Evolutionary conservation across 2,113 vertebrate genomes (phyloP), one percentile per base, ranked within the genome.

Genomic region (Mobula birostris): DNA sequence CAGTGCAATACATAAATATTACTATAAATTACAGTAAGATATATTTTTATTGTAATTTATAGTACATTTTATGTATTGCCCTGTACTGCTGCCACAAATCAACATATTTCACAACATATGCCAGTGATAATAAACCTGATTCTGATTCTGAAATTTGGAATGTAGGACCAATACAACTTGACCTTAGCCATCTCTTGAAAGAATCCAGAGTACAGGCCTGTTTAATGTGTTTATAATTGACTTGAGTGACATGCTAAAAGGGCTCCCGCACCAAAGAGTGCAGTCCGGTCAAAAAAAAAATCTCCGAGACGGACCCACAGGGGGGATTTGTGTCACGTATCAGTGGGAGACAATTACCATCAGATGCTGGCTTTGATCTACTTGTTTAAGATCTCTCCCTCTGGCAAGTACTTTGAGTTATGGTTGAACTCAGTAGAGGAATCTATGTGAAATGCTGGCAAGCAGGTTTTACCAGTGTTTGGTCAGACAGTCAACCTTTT

Each of bases 251-350:
- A 87, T 11, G 48, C 83, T 87, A 14, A 87, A 87, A 87, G 83
- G 83, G 27, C 27, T 87, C 56, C 56, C 83, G 12, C 29, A 3
- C 21, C 12, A 11, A 21, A 29, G 24, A 29, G 83, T 24, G 24
- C 19, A 0, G 56, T 15, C 58, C 56, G 11, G 5, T 48, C 48
- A 48, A 48, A 58, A 87, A 58, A 24, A 29, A 61, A 14, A 24
- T n/a, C 0, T 7, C 85, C n/a, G 85, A 90, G 63, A 90, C 9
- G 14, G 7, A 68, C 61, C 61, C 58, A 90, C 7, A 66, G 85
- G 85, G 85, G 61, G 85, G n/a, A 66, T 90, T n/a, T 68, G 61
- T 90, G 85, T 66, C 85, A 90, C 5, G 29, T 66, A 90, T 90
- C 85, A 90, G 61, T 19, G 14, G 72, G 29, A 90, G 85, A 90